A percentile compares a stretch with the other conserved stretches of the same genome.
Evolutionary conservation across 2,113 vertebrate species (phyloP).

Genomic region (Sapajus apella): DNA sequence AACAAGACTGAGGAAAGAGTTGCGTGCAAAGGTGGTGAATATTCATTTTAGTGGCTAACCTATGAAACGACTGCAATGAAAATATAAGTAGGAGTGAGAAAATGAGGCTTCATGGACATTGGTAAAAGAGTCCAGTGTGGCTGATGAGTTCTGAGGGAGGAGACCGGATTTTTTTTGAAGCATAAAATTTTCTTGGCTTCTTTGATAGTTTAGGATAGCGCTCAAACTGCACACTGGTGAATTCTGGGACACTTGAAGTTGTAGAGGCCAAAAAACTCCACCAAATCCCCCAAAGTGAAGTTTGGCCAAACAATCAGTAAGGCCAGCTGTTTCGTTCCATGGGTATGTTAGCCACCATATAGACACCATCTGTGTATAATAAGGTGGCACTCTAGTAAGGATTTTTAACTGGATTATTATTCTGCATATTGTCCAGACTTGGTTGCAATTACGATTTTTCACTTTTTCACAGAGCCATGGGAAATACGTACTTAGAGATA

Average conservation of each 20-base stretch:
- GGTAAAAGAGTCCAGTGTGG: neutral
- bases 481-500: constrained; percentile 62
- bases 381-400: constrained; percentile 28
- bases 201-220: constrained; percentile 5
- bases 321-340: constrained; percentile 40
- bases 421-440: constrained; percentile 42
- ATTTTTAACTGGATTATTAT: constrained; percentile 27
- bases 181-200: neutral
- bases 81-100: neutral
- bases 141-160: neutral
- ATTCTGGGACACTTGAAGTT: neutral
- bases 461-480: constrained; percentile 56
- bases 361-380: constrained; percentile 64
- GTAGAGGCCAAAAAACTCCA: neutral
- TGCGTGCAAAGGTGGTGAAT: neutral
- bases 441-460: constrained; percentile 42
- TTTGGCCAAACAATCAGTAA: constrained; percentile 39
- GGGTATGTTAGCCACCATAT: neutral
- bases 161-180: neutral
- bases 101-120: neutral
- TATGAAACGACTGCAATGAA: neutral
- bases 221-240: neutral
- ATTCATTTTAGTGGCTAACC: neutral
- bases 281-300: constrained; percentile 33
- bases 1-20: neutral